A percentile compares a stretch with the other conserved stretches of the same genome.
These are phyloP conservation scores for Sebastolobus alascanus DNA, from an alignment of 2,797 vertebrate genomes.

Conservation along the genomic window DNA sequence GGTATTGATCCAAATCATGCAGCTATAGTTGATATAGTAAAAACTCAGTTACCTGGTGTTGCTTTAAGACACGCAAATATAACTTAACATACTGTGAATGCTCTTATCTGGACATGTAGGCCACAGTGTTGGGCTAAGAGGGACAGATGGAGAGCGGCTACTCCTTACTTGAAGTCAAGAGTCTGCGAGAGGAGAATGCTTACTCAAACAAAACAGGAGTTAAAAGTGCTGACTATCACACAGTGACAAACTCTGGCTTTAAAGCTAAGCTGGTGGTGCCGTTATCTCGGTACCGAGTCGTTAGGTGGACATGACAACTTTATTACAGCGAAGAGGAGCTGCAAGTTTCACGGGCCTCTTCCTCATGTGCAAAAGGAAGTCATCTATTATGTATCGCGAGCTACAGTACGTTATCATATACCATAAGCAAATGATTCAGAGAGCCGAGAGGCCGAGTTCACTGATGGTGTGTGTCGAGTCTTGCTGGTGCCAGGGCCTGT, in stretches of 20 bases:
- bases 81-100: neutral
- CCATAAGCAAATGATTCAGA: constrained; percentile 17
- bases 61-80: neutral
- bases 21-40: neutral
- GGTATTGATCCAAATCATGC: neutral
- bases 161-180: constrained; percentile 19
- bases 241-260: constrained; percentile 29
- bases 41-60: neutral
- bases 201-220: constrained; percentile 38
- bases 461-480: neutral
- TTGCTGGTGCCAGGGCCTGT: constrained; percentile 11
- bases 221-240: constrained; percentile 45
- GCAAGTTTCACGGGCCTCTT: neutral
- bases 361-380: constrained; percentile 1
- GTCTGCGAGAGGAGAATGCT: constrained; percentile 30
- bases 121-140: neutral
- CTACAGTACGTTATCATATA: constrained; percentile 2
- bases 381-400: constrained; percentile 29
- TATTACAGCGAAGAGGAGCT: constrained; percentile 9
- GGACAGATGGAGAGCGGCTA: neutral
- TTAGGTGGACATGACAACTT: constrained; percentile 41
- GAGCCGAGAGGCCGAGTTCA: constrained; percentile 1
- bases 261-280: constrained; percentile 17
- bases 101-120: neutral
- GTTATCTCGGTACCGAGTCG: constrained; percentile 27